Conservation (phyloP, 2,113 vertebrate species). For the Hemiprocne comata region DNA sequence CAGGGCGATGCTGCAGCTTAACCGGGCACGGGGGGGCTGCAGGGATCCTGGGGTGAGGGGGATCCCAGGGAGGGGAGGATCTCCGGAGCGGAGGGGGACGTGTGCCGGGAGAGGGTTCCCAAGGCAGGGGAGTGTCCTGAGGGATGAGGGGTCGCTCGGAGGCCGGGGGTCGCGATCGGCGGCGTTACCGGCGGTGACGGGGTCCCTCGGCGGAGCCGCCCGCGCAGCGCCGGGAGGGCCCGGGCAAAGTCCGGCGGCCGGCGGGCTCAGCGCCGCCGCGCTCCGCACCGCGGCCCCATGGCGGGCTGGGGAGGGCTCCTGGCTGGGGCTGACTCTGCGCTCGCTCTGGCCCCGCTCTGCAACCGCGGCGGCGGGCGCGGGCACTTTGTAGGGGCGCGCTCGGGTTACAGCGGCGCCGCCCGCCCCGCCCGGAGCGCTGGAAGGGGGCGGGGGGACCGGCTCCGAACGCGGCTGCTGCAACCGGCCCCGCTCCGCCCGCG, state of each 20-base stretch:
- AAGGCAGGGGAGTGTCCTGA: background rate
- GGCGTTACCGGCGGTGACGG: slow-evolving; percentile 21
- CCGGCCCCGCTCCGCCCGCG: background rate
- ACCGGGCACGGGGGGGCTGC: too few relatives aligned
- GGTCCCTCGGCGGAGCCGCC: slow-evolving; percentile 4
- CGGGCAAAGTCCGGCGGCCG: slow-evolving; percentile 2
- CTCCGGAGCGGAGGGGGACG: too few relatives aligned
- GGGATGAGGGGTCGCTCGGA: background rate
- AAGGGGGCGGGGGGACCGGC: background rate
- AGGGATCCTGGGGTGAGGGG: background rate
- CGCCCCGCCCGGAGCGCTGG: slow-evolving; percentile 2
- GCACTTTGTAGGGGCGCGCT: slow-evolving; percentile 59
- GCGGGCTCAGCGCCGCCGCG: background rate
- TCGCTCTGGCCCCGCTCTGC: background rate
- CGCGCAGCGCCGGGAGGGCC: background rate
- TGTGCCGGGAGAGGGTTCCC: background rate
- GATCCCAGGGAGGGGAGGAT: too few relatives aligned
- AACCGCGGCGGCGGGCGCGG: background rate
- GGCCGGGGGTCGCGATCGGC: background rate
- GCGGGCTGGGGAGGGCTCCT: background rate
- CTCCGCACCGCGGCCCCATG: slow-evolving; percentile 4
- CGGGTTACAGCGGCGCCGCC: slow-evolving; percentile 49
- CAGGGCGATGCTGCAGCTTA: background rate
- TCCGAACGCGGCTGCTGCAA: background rate
- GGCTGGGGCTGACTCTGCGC: background rate